Evolutionary conservation across 2,797 vertebrate species (phyloP).

Genomic region (Amphiprion clarkii): DNA sequence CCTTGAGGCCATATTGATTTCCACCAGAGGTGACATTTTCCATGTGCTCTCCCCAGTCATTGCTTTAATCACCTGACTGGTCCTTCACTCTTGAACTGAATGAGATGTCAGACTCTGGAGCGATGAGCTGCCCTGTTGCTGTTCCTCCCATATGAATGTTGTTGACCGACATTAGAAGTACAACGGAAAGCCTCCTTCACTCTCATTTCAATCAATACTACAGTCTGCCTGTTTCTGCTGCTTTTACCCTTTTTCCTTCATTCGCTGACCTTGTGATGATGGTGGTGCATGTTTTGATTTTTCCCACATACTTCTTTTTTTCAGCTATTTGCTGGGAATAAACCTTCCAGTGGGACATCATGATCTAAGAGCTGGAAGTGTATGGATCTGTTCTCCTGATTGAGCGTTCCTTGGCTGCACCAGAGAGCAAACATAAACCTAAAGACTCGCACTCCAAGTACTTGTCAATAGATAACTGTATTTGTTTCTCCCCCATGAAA

Average conservation of each 20-base stretch:
- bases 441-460: conserved; percentile 50
- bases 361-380: conserved; percentile 35
- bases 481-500: conserved; percentile 56
- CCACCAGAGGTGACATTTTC: conserved; percentile 82
- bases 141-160: conserved; percentile 10
- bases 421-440: conserved; percentile 57
- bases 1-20: conserved; percentile 82
- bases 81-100: conserved; percentile 72
- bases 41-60: conserved; percentile 72
- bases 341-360: not conserved
- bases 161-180: conserved; percentile 8
- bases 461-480: conserved; percentile 53
- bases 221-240: not conserved
- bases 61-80: conserved; percentile 77
- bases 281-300: not conserved
- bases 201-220: conserved; percentile 25
- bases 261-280: conserved; percentile 1
- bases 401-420: conserved; percentile 42
- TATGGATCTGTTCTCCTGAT: conserved; percentile 52
- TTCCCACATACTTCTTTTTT: not conserved
- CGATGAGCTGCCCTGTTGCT: conserved; percentile 45
- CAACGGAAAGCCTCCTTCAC: not conserved
- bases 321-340: not conserved
- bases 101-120: conserved; percentile 63
- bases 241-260: not conserved